Base-by-base conservation (phyloP, 2,797 vertebrate species). In the Helostoma temminkii region DNA sequence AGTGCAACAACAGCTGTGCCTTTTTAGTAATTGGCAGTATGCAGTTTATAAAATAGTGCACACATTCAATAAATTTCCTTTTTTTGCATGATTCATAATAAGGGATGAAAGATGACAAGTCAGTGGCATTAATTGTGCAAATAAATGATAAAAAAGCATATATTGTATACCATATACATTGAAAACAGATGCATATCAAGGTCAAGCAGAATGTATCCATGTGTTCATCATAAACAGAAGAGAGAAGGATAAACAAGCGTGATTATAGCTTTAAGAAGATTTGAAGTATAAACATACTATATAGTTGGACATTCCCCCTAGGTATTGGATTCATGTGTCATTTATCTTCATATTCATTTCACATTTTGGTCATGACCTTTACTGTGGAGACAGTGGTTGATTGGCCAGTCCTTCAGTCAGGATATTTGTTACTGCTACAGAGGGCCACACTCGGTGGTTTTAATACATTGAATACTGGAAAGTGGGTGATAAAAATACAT, bases 301-400 rank as follows among this genome's bases (percentile, higher is more conserved):
- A 52, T 71, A 80, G 57, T 58, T 61, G 78, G 45, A 84, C 76
- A 74, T 60, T 56, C 70, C 66, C 65, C 53, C 19, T 11, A 63
- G 61, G 43, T 68, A 74, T 80, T 88, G 70, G 66, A 82, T 85
- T 74, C 60, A 66, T 74, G 60, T 81, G 80, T 84, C 85, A 91
- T 93, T 88, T 83, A 85, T 92, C 91, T 91, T 92, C 76, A 90
- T 91, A 88, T 90, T 88, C 88, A 89, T 88, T 91, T 90, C 87
- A 85, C 87, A 89, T 87, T 88, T 90, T 88, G 88, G 87, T 92
- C 88, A 80, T 91, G 89, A 93, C 92, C 92, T 93, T 92, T 92
- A 84, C 67, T 47, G 80, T 19, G 80, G 81, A 91, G 87, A 88
- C 88, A 81, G 71, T 82, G 85, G 78, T 86, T 91, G 90, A 93